phyloP scores from a whole-genome alignment of 2,113 vertebrate species.

The Menura novaehollandiae region DNA sequence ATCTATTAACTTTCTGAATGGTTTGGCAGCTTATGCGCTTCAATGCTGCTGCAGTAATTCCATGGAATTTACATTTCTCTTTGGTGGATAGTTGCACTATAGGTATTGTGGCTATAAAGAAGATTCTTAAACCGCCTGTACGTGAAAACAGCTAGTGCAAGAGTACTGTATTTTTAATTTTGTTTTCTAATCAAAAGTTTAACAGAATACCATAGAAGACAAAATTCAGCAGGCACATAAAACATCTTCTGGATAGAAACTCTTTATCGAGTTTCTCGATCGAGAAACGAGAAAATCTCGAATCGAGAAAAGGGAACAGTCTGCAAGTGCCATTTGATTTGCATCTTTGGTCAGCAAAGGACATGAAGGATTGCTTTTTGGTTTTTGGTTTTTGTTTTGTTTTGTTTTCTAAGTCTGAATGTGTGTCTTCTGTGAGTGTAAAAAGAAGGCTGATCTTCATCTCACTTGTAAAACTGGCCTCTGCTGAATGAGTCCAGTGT shows the following conservation, averaged over 20 bases:
- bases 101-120: background rate
- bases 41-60: background rate
- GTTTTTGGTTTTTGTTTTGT: background rate
- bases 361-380: background rate
- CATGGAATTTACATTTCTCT: background rate
- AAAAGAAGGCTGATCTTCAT: background rate
- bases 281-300: too few relatives aligned
- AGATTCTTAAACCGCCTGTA: background rate
- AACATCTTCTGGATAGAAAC: background rate
- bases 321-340: background rate
- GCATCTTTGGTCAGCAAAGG: background rate
- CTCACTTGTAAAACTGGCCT: background rate
- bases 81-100: background rate
- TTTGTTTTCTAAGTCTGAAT: background rate
- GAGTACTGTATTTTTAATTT: background rate
- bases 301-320: background rate
- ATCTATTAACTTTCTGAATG: conserved; percentile 43
- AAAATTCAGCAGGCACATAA: background rate
- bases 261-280: background rate
- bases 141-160: background rate
- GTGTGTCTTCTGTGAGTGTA: background rate
- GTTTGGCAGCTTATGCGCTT: background rate
- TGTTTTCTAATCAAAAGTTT: background rate
- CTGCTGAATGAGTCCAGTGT: background rate
- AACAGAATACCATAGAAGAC: background rate